phyloP scores from a whole-genome alignment of 2,888 invertebrate species.

The Anodontia alba region DNA sequence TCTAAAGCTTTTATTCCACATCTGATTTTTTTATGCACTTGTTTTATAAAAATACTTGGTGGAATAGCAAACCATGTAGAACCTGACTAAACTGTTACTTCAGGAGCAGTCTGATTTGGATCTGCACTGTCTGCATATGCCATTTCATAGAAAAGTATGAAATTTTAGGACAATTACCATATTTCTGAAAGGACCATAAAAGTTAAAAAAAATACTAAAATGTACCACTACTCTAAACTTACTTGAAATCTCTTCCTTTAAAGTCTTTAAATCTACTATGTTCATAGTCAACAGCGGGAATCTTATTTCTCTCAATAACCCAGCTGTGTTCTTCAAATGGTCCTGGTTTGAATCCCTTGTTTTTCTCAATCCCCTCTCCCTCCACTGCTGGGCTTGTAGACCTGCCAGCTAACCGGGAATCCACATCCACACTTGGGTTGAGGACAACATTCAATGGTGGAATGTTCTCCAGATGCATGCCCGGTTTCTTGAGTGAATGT shows the following conservation, averaged over 20 bases:
- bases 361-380: conserved; percentile 64
- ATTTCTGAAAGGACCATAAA: too few species aligned
- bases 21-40: too few species aligned
- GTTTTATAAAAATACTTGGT: too few species aligned
- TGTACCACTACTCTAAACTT: too few species aligned
- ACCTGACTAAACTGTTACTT: too few species aligned
- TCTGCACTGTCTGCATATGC: too few species aligned
- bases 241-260: conserved; percentile 81
- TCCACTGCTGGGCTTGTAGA: conserved; percentile 70
- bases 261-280: conserved; percentile 64
- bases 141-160: too few species aligned
- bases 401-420: conserved; percentile 70
- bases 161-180: too few species aligned
- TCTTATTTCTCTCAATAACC: conserved; percentile 75
- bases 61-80: too few species aligned
- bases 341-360: conserved; percentile 76
- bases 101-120: too few species aligned
- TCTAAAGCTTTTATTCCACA: too few species aligned
- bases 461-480: conserved; percentile 71
- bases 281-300: conserved; percentile 76
- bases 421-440: conserved; percentile 80
- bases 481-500: conserved; percentile 62
- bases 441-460: conserved; percentile 81
- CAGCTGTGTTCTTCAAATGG: conserved; percentile 72
- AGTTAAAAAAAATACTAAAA: too few species aligned